Evolutionary conservation across 2,797 vertebrate species (phyloP).

Genomic region (Galaxias olidus): DNA sequence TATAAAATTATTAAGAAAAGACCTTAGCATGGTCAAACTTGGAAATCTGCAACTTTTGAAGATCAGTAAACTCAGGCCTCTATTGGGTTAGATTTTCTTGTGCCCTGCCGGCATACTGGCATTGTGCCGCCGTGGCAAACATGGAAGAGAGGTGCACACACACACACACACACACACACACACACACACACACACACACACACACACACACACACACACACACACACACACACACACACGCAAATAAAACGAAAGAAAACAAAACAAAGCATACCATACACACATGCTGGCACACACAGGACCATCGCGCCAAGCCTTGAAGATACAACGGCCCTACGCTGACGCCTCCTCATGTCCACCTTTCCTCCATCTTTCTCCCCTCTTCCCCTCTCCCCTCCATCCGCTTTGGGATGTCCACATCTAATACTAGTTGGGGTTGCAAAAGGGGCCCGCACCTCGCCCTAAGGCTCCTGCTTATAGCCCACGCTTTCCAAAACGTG

Average conservation of each 20-base stretch:
- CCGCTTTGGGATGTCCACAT: slow-evolving; percentile 18
- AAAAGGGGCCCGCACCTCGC: slow-evolving; percentile 14
- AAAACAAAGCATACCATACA: not conserved
- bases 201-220: slow-evolving; percentile 2
- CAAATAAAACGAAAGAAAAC: not conserved
- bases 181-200: slow-evolving; percentile 52
- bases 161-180: slow-evolving; percentile 26
- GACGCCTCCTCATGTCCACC: slow-evolving; percentile 15
- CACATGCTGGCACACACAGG: slow-evolving; percentile 19
- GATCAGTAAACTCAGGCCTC: slow-evolving; percentile 4
- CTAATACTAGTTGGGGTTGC: slow-evolving; percentile 9
- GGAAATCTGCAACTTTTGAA: not conserved
- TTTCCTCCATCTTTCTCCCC: slow-evolving; percentile 6
- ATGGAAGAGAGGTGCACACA: too few species aligned
- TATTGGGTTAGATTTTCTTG: slow-evolving; percentile 4
- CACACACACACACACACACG: slow-evolving; percentile 1
- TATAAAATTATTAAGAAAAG: slow-evolving; percentile 70
- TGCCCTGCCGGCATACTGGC: slow-evolving; percentile 19
- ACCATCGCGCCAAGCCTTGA: slow-evolving; percentile 51
- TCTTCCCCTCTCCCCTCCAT: slow-evolving; percentile 12
- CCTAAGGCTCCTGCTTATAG: slow-evolving; percentile 9
- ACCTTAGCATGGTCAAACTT: slow-evolving; percentile 20
- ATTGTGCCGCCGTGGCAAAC: slow-evolving; percentile 6
- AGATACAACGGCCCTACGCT: not conserved
- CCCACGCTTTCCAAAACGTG: slow-evolving; percentile 44